A percentile compares a stretch with the other conserved stretches of the same genome.
These are phyloP conservation scores for Ciconia boyciana DNA, from an alignment of 2,113 vertebrate species.

Conservation along the genomic window DNA sequence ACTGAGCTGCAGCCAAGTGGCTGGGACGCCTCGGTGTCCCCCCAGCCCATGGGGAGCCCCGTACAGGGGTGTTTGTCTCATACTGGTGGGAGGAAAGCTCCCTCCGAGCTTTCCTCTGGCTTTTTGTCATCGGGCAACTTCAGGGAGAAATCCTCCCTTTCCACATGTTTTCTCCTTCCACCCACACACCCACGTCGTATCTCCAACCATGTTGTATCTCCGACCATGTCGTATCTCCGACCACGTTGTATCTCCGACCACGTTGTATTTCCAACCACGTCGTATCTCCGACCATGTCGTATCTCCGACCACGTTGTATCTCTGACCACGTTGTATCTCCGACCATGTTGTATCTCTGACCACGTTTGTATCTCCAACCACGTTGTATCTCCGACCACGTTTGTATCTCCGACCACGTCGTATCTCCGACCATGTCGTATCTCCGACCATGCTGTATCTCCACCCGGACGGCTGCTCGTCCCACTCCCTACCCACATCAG, in stretches of 20 bases:
- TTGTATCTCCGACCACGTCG: too few relatives aligned
- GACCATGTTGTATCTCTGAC: too few relatives aligned
- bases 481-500: neutral
- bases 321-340: too few relatives aligned
- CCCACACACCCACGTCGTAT: rapidly evolving
- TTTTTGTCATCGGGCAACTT: neutral
- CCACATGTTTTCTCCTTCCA: neutral
- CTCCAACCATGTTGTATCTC: neutral
- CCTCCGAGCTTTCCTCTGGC: neutral
- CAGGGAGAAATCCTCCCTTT: neutral
- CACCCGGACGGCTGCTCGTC: rapidly evolving
- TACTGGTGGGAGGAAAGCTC: neutral
- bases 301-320: too few relatives aligned
- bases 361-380: neutral
- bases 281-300: too few relatives aligned
- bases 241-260: too few relatives aligned
- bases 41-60: rapidly evolving
- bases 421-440: too few relatives aligned
- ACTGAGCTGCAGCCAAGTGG: rapidly evolving
- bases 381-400: rapidly evolving
- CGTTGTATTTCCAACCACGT: too few relatives aligned
- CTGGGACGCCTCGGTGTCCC: rapidly evolving
- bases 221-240: too few relatives aligned
- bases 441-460: rapidly evolving
- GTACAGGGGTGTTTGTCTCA: neutral